Conservation (phyloP, 2,113 vertebrate species). For the Phyllostomus discolor region DNA sequence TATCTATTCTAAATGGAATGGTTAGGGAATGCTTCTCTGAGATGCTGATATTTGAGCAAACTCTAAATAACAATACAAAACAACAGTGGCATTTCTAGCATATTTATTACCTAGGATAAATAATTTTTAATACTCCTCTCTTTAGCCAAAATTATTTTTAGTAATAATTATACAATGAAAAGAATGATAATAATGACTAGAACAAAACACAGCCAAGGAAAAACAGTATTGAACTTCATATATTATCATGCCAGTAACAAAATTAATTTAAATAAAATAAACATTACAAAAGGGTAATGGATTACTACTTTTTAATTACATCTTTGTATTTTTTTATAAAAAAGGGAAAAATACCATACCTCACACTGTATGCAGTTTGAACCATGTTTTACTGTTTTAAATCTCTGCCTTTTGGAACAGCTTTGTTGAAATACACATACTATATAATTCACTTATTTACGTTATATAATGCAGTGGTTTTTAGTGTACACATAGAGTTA, state of each 20-base stretch:
- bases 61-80: neutral
- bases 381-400: neutral
- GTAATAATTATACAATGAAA: neutral
- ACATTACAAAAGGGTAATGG: neutral
- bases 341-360: neutral
- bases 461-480: neutral
- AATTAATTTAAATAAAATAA: slow-evolving; percentile 3
- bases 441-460: neutral
- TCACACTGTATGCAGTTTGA: neutral
- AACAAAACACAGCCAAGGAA: neutral
- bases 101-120: neutral
- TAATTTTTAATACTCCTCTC: neutral
- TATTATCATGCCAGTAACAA: neutral
- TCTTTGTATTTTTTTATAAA: neutral
- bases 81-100: neutral
- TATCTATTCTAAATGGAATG: neutral
- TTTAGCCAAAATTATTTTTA: slow-evolving; percentile 5
- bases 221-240: neutral
- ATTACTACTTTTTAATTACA: neutral
- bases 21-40: neutral
- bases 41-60: neutral
- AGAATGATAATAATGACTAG: neutral
- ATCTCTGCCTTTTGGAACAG: neutral
- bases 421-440: neutral
- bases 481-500: neutral